Evolutionary conservation across 2,113 vertebrate species (phyloP).

Genomic region (Plestiodon gilberti): DNA sequence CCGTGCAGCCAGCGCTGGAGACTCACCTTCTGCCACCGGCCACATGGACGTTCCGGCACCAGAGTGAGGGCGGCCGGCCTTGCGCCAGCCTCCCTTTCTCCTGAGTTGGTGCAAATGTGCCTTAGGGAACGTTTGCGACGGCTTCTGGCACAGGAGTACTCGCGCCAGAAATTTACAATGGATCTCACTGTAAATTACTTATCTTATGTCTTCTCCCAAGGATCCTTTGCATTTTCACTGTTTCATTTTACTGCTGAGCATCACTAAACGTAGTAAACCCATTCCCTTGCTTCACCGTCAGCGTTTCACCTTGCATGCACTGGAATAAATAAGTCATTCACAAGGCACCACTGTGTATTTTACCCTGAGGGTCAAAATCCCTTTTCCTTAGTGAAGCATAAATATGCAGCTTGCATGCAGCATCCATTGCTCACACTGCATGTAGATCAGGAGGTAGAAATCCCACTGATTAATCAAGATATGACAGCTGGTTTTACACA

Average conservation of each 20-base stretch:
- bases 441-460: neutral
- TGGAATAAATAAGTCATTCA: conserved; percentile 1
- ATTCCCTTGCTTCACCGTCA: neutral
- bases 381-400: conserved; percentile 27
- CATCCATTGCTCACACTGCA: neutral
- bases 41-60: too few species aligned
- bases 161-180: too few species aligned
- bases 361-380: neutral
- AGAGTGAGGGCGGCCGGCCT: too few species aligned
- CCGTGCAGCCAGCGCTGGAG: too few species aligned
- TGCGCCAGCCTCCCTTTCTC: too few species aligned
- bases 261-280: neutral
- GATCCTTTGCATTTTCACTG: neutral
- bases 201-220: neutral
- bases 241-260: neutral
- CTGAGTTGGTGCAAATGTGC: too few species aligned
- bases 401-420: neutral
- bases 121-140: too few species aligned
- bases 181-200: neutral
- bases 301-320: neutral
- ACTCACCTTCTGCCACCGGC: too few species aligned
- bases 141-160: too few species aligned
- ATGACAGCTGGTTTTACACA: neutral
- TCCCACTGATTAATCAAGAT: neutral
- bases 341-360: conserved; percentile 6